Conservation (phyloP, 2,888 invertebrate species). For the Andrena bicolor region DNA sequence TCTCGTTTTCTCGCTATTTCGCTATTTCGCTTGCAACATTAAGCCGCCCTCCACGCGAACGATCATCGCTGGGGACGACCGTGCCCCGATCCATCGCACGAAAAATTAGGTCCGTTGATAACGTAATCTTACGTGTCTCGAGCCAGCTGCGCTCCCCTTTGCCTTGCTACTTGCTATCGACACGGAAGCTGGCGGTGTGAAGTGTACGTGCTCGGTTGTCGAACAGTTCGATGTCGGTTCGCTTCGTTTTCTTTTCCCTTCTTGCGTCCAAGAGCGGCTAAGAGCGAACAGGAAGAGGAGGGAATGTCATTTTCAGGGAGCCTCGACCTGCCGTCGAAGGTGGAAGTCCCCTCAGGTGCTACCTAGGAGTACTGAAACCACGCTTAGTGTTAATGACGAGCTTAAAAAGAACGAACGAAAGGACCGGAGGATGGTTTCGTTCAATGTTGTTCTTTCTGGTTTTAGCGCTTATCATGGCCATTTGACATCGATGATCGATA, state of each 20-base stretch:
- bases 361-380: constrained; percentile 13
- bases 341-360: constrained; percentile 12
- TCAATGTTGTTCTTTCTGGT: constrained; percentile 66
- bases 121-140: constrained; percentile 25
- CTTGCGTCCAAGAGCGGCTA: background rate
- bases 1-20: background rate
- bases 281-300: constrained; percentile 11
- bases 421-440: constrained; percentile 14
- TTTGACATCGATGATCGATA: constrained; percentile 97
- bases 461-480: constrained; percentile 99
- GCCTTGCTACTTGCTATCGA: constrained; percentile 35
- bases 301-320: constrained; percentile 58
- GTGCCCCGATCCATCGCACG: background rate
- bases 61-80: background rate
- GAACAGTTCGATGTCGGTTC: background rate
- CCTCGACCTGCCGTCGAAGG: background rate
- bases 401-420: background rate
- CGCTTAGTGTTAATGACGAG: constrained; percentile 2
- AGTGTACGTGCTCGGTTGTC: constrained; percentile 3
- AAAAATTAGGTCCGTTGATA: constrained; percentile 22
- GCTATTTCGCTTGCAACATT: background rate
- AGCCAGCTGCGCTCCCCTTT: constrained; percentile 28
- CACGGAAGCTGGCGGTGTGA: constrained; percentile 26
- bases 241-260: background rate
- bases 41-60: constrained; percentile 1